Conservation (phyloP, 2,888 invertebrate species). For the Nebria brevicollis region DNA sequence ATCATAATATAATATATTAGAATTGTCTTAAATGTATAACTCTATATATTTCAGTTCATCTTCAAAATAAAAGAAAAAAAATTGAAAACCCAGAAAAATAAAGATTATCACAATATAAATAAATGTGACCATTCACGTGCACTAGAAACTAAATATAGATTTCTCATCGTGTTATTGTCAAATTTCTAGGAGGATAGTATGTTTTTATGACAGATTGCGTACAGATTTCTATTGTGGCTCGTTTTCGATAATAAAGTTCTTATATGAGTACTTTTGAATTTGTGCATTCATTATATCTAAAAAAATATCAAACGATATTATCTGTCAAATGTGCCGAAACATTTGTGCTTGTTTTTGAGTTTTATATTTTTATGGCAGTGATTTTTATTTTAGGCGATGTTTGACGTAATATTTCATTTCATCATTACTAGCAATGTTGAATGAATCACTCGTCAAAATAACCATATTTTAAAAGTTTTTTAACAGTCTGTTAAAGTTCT, state of each 20-base stretch:
- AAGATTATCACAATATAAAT: conserved; percentile 57
- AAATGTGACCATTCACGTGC: conserved; percentile 46
- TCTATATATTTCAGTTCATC: conserved; percentile 56
- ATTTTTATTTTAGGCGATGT: background rate
- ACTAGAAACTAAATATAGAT: conserved; percentile 18
- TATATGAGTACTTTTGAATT: background rate
- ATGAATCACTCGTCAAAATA: background rate
- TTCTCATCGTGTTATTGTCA: background rate
- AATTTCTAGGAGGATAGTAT: background rate
- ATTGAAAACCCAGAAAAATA: conserved; percentile 49
- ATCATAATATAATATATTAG: conserved; percentile 50
- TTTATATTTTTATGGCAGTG: background rate
- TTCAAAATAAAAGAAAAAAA: conserved; percentile 49
- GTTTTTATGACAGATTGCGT: background rate
- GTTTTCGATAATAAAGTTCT: too few relatives aligned
- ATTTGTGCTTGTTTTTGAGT: background rate
- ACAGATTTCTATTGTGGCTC: background rate
- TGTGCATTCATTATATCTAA: background rate
- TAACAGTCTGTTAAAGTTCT: too few relatives aligned
- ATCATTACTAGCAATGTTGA: background rate
- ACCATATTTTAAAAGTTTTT: background rate
- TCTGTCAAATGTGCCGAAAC: background rate
- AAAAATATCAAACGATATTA: background rate
- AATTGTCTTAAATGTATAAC: conserved; percentile 55
- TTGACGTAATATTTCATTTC: background rate